Percentiles rank a stretch among this genome's conserved stretches.
Evolutionary conservation across 2,113 vertebrate genomes (phyloP).

Genomic region (Vombatus ursinus): DNA sequence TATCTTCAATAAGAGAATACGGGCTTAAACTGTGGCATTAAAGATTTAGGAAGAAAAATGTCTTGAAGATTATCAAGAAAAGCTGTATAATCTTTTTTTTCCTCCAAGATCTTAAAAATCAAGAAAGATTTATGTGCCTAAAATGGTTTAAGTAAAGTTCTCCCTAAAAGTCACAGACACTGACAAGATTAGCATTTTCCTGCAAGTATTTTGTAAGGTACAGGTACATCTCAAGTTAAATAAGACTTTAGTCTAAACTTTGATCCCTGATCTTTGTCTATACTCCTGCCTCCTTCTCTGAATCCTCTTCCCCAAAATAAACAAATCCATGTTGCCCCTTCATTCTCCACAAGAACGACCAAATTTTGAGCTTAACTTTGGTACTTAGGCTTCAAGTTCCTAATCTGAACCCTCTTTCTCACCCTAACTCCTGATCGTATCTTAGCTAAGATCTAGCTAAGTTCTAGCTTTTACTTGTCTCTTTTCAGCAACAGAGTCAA

Average conservation of each 20-base stretch:
- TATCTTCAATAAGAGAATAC: conserved; percentile 21
- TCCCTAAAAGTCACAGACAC: neutral
- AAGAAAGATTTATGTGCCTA: neutral
- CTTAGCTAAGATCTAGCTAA: neutral
- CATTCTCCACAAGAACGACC: neutral
- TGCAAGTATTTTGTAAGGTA: neutral
- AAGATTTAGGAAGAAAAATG: neutral
- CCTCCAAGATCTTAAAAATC: conserved; percentile 36
- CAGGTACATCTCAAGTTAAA: neutral
- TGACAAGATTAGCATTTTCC: neutral
- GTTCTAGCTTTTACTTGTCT: neutral
- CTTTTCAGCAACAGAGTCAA: neutral
- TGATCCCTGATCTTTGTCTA: neutral
- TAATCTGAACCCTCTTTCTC: neutral
- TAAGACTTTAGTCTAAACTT: conserved; percentile 21
- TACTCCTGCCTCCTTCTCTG: neutral
- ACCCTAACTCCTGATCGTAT: neutral
- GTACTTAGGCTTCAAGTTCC: neutral
- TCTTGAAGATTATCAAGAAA: neutral
- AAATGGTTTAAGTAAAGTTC: conserved; percentile 17
- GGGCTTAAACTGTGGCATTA: conserved; percentile 31
- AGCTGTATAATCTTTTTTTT: neutral
- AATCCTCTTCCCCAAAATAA: neutral
- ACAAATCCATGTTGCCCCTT: neutral
- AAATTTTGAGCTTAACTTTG: neutral